Evolutionary conservation across 2,113 vertebrate genomes (phyloP), one percentile per base, ranked within the genome.

Genomic region (Sturnira hondurensis): DNA sequence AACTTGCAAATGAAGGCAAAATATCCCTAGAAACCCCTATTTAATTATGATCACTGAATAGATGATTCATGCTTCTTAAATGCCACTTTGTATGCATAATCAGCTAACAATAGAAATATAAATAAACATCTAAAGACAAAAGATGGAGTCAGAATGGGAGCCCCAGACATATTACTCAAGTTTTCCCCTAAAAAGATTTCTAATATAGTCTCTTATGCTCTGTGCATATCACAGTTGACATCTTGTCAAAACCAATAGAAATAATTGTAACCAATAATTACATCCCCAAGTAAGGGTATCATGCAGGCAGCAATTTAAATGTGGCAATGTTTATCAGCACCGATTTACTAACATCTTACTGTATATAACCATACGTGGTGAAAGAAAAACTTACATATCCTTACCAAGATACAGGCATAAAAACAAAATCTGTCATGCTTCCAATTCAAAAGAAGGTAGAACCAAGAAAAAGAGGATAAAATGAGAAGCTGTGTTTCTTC

Each of bases 181-280:
- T 17, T 93, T 85, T 89, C 88, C 61, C 82, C 94, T 65, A 47
- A 82, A 95, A 97, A 83, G 65, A 93, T 93, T 89, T 94, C 76
- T 65, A 81, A 83, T 31, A 65, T 11, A 83, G 74, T 92, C 47
- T 91, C 87, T 83, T 96, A 81, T 96, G 95, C 84, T 95, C 92
- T 76, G 65, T 78, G 88, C 86, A 91, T 85, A 96, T 97, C 89
- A 94, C 61, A 97, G 95, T 0, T 96, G 97, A 97, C 93, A 98
- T 86, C 96, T 95, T 98, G 95, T 95, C 94, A 98, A 97, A 97
- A 98, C 94, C 97, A 95, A 96, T 89, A 33, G 84, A 96, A 97
- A 87, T 96, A 96, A n/a, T n/a, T n/a, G n/a, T n/a, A n/a, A n/a
- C n/a, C n/a, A 97, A 87, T 96, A 96, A 98, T 96, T 97, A 93